Evolutionary conservation across 2,113 vertebrate species (phyloP), one percentile per base, ranked within the genome.

Genomic region (Geococcyx californianus): DNA sequence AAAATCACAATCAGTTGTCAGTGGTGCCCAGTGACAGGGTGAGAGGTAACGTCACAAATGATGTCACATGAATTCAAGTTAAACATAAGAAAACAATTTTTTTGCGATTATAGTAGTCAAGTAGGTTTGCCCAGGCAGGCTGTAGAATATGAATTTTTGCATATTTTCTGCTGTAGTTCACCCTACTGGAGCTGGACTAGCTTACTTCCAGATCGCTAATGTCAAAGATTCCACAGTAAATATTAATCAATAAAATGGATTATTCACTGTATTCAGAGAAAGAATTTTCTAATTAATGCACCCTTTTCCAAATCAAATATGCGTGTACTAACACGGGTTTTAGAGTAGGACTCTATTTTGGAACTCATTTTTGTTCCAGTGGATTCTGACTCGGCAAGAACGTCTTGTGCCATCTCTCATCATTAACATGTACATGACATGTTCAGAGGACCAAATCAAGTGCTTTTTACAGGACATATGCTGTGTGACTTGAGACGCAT

Each of bases 351-450:
- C 52, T 92, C 59, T 89, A 0, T 52, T 36, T 52, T 70, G 34
- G 8, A 77, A 42, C 49, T 91, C 2, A 4, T 67, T 77, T 90
- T 93, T 95, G 84, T 86, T 54, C 23, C 55, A 23, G 8, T 49
- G 42, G 20, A 54, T 91, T 84, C 56, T 87, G 62, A 40, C 40
- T 90, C 87, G 89, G 89, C 89, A 81, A 40, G 82, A 74, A 47
- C 4, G 13, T 78, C 19, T 79, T 74, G 89, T 78, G 58, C 59
- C 91, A 97, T 97, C 87, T 90, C 94, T 97, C 96, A 90, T 96
- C 92, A 92, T 97, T 96, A 96, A 11, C 76, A 40, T 64, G 23
- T 19, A 67, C 87, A 92, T 75, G 95, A 90, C 95, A 52, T 89
- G 96, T 66, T 90, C 96, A 95, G 79, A 91, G 79, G 70, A 78